These are phyloP conservation scores for Cassiopea andromeda DNA, from an alignment of 30 jellyfish, hydroid and myxozoan species.

Conservation along the genomic window DNA sequence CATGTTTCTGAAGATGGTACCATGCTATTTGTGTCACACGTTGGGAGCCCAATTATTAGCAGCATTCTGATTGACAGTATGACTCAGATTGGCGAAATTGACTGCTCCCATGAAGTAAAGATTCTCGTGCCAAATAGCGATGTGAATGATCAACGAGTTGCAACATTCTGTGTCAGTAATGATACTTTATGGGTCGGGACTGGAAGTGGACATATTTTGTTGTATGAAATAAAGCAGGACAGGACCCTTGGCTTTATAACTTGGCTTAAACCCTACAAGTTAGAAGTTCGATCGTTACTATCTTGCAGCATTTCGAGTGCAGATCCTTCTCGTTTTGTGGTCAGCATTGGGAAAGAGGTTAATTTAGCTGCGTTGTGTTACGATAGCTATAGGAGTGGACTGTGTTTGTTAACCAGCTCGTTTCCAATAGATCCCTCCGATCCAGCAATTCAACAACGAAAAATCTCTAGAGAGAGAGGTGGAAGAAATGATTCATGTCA, in stretches of 20 bases:
- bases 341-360: constrained; percentile 81
- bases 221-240: constrained; percentile 39
- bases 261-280: constrained; percentile 77
- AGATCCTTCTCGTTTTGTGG: constrained; percentile 57
- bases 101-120: constrained; percentile 62
- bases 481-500: not conserved
- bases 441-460: not conserved
- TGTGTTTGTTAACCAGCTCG: constrained; percentile 50
- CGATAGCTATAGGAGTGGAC: constrained; percentile 3
- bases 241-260: constrained; percentile 29
- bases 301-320: constrained; percentile 22
- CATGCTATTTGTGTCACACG: constrained; percentile 47
- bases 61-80: constrained; percentile 7
- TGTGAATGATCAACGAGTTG: constrained; percentile 72
- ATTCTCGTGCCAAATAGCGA: constrained; percentile 60
- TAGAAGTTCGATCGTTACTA: constrained; percentile 68
- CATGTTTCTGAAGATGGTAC: constrained; percentile 51
- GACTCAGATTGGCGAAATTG: constrained; percentile 36
- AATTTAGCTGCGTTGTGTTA: constrained; percentile 45
- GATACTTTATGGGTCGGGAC: constrained; percentile 95
- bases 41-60: constrained; percentile 62
- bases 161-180: constrained; percentile 64
- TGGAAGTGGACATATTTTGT: constrained; percentile 92
- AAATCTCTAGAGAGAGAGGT: not conserved
- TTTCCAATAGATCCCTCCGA: constrained; percentile 44